Conservation (phyloP, 2,113 vertebrate genomes). For the Catharus bicknelli region DNA sequence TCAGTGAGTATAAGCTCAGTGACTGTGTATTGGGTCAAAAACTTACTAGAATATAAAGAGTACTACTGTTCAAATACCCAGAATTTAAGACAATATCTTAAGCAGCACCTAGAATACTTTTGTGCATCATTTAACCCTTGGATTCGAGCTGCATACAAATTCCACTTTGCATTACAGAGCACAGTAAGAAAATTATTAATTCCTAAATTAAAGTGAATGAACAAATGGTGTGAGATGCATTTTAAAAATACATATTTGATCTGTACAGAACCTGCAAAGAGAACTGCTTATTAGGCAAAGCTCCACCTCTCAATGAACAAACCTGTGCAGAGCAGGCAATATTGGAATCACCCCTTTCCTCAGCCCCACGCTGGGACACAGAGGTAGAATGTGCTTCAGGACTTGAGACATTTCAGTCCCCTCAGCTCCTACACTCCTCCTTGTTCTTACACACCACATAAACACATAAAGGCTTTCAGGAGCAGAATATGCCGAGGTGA, state of each 20-base stretch:
- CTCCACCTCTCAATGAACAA: neutral
- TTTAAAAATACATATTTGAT: neutral
- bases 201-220: neutral
- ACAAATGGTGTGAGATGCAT: neutral
- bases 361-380: fast-evolving
- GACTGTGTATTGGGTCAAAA: neutral
- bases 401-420: neutral
- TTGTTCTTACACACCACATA: neutral
- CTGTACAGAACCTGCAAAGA: neutral
- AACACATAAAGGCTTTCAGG: neutral
- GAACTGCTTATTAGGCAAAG: neutral
- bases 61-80: neutral
- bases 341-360: neutral
- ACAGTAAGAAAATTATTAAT: neutral
- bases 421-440: neutral
- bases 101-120: neutral
- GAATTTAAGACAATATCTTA: neutral
- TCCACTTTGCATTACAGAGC: neutral
- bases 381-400: fast-evolving
- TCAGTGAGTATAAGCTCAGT: neutral
- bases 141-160: neutral
- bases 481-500: neutral
- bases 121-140: neutral
- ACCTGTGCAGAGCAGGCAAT: neutral
- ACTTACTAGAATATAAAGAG: neutral